Evolutionary conservation across 1,140 invertebrate genomes (phyloP), one percentile per base, ranked within the genome.

Genomic region (Cotesia typhae): DNA sequence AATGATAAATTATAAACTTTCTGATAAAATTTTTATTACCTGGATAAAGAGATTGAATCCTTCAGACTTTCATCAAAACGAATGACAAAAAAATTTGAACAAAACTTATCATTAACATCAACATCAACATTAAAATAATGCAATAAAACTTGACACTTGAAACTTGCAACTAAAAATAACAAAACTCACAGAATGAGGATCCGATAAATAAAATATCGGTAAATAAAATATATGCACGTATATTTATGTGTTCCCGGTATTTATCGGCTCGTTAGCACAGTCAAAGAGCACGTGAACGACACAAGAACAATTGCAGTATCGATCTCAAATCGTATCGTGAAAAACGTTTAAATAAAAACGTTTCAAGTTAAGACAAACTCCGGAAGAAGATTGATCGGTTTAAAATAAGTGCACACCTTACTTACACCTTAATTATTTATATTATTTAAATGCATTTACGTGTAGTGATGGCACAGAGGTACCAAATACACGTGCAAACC

Each of bases 171-270:
- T 28, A 59, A 55, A 55, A 55, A 10, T 52, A 14, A 55, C 2
- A 14, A 61, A 20, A 28, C 14, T 2, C 10, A 61, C 4, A 20
- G 12, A 28, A 35, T 20, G 35, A 9, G 35, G 20, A 4, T 36
- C 9, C 9, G 20, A 61, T 36, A 28, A 36, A 37, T 37, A 28
- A 28, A 28, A 1, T 28, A 1, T 28, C 28, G 28, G 36, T 63
- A 63, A 37, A 63, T 37, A 63, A 63, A n/a, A 28, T 63, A 38
- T 63, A 63, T 63, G 36, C 41, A 47, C 41, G 41, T 63, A 63
- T 63, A 12, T 36, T 63, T 63, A 12, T n/a, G 9, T 38, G 35
- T 38, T 38, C 60, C 28, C 9, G 28, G 60, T 17, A 63, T 63
- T 63, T 12, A 3, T 12, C 60, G 60, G 60, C 60, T 63, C 37